Conservation (phyloP, 2,113 vertebrate species). For the Periophthalmus modestus region DNA sequence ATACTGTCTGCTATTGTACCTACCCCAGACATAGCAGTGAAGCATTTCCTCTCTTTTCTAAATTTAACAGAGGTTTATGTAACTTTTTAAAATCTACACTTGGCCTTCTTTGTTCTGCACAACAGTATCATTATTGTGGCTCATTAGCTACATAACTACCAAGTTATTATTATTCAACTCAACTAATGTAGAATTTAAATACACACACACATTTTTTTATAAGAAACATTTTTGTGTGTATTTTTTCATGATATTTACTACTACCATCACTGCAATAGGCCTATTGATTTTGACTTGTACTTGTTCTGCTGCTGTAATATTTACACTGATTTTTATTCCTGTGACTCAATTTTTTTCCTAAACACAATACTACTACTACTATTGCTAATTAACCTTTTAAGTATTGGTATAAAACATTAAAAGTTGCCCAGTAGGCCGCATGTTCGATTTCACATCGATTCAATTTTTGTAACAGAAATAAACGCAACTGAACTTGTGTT, state of each 20-base stretch:
- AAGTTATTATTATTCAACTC: neutral
- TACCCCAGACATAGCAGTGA: constrained; percentile 50
- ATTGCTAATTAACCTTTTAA: neutral
- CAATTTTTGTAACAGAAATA: too few species aligned
- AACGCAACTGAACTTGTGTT: neutral
- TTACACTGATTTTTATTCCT: too few species aligned
- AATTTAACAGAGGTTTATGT: constrained; percentile 36
- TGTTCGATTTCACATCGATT: too few species aligned
- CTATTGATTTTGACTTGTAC: too few species aligned
- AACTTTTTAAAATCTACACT: constrained; percentile 19
- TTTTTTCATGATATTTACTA: too few species aligned
- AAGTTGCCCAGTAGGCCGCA: neutral
- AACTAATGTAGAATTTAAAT: too few species aligned
- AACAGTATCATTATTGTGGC: constrained; percentile 21
- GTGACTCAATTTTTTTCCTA: too few species aligned
- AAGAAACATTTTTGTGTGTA: too few species aligned
- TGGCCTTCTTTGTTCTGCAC: constrained; percentile 21
- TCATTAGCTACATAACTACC: neutral
- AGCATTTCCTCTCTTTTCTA: constrained; percentile 52
- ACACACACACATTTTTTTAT: too few species aligned
- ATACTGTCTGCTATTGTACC: constrained; percentile 30
- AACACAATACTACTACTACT: too few species aligned
- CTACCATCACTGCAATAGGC: too few species aligned
- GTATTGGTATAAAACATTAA: neutral
- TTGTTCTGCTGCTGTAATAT: too few species aligned